phyloP scores from a whole-genome alignment of 2,888 invertebrate genomes.

The Temnothorax rugatulus region DNA sequence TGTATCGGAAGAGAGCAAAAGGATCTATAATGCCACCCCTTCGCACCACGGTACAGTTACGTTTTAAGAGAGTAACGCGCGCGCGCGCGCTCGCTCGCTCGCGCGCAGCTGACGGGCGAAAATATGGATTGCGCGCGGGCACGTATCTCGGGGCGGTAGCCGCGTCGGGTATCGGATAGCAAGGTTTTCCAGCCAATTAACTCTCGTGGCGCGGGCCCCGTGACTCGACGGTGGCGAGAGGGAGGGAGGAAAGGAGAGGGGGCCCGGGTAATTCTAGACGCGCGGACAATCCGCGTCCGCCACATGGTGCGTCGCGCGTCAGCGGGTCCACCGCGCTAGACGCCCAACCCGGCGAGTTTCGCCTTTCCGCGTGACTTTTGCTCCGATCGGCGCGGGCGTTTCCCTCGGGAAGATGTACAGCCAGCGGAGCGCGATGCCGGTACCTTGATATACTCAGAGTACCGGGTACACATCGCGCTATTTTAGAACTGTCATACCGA shows the following conservation, averaged over 20 bases:
- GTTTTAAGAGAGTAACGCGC: constrained; percentile 46
- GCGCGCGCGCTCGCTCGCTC: constrained; percentile 22
- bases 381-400: neutral
- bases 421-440: neutral
- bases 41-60: constrained; percentile 32
- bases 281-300: constrained; percentile 78
- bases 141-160: constrained; percentile 83
- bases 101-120: constrained; percentile 71
- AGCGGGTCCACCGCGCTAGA: constrained; percentile 40
- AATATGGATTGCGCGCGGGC: constrained; percentile 78
- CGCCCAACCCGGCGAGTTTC: constrained; percentile 43
- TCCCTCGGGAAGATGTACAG: neutral
- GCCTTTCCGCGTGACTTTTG: constrained; percentile 34
- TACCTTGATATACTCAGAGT: neutral
- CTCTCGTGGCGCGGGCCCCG: constrained; percentile 78
- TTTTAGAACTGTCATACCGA: neutral
- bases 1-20: neutral
- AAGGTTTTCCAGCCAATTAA: constrained; percentile 85
- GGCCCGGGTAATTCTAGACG: constrained; percentile 83
- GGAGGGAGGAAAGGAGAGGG: neutral
- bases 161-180: constrained; percentile 82
- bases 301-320: constrained; percentile 79
- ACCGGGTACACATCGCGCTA: neutral
- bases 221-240: constrained; percentile 48
- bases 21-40: neutral